Evolutionary conservation across 2,888 invertebrate genomes (phyloP).

Genomic region (Mesorhabditis sp.): DNA sequence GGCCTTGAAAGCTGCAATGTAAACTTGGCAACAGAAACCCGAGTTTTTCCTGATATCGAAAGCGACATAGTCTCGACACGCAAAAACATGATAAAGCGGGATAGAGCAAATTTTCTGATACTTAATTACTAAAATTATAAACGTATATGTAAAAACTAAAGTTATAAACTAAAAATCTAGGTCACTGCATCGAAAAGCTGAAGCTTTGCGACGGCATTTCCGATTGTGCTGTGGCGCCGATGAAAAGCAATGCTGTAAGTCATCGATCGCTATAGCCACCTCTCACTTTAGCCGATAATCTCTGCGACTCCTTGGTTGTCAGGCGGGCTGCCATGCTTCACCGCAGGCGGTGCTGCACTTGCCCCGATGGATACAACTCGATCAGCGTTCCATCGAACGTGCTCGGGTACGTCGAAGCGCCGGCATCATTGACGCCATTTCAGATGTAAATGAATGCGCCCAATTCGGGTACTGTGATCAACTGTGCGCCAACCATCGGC

Average conservation of each 20-base stretch:
- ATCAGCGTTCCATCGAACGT: slow-evolving; percentile 76
- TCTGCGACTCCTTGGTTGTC: slow-evolving; percentile 83
- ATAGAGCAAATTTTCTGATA: too few species aligned
- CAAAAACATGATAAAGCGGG: too few species aligned
- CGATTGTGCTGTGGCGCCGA: slow-evolving; percentile 92
- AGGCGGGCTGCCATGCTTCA: slow-evolving; percentile 85
- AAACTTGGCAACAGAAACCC: too few species aligned
- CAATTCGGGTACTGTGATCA: slow-evolving; percentile 76
- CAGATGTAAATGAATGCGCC: slow-evolving; percentile 78
- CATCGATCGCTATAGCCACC: neutral
- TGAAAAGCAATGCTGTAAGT: slow-evolving; percentile 65
- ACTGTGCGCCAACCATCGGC: slow-evolving; percentile 81
- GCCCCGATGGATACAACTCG: slow-evolving; percentile 80
- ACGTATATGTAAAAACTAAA: too few species aligned
- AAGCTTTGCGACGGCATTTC: slow-evolving; percentile 94
- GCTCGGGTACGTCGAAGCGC: slow-evolving; percentile 66
- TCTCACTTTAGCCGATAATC: slow-evolving; percentile 67
- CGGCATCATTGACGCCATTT: neutral
- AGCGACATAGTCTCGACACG: too few species aligned
- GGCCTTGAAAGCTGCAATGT: too few species aligned
- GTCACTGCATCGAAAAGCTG: slow-evolving; percentile 88
- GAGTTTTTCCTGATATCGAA: too few species aligned
- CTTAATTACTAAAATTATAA: too few species aligned
- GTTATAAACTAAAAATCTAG: neutral
- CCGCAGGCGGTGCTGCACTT: slow-evolving; percentile 73